A percentile compares a stretch with the other conserved stretches of the same genome.
These are phyloP conservation scores for Machaerirhynchus nigripectus DNA, from an alignment of 2,113 vertebrate species.

Conservation along the genomic window DNA sequence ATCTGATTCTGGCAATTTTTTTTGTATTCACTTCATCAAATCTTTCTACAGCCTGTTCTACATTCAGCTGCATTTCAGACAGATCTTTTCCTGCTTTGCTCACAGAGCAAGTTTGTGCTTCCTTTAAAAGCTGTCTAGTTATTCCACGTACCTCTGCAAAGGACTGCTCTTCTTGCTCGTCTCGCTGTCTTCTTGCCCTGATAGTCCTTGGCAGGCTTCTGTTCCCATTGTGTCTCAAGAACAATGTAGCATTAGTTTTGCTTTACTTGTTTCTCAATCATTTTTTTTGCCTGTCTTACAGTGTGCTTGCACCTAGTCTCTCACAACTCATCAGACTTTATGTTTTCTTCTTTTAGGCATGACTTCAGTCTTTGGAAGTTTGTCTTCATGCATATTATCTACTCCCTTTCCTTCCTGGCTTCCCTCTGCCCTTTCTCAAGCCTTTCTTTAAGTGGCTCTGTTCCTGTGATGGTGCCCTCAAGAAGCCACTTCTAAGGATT, in stretches of 20 bases:
- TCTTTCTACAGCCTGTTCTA: background rate
- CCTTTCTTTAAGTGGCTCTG: background rate
- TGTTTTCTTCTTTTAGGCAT: background rate
- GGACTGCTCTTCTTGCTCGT: background rate
- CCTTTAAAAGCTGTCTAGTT: background rate
- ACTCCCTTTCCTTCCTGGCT: background rate
- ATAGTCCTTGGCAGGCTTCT: background rate
- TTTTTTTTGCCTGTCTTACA: background rate
- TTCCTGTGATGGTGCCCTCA: background rate
- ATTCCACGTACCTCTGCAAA: background rate
- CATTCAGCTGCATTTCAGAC: background rate
- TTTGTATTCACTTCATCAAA: background rate
- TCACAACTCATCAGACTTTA: background rate
- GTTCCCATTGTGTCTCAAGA: background rate
- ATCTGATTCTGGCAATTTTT: background rate
- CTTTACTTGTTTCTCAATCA: background rate
- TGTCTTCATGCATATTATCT: background rate
- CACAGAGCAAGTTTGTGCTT: background rate
- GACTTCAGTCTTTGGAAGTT: background rate
- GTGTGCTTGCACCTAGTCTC: background rate
- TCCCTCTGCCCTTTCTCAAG: background rate
- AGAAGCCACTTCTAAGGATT: background rate
- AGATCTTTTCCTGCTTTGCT: background rate
- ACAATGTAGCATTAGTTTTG: background rate
- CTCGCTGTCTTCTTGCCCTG: background rate